Base-by-base conservation (phyloP, 2,797 vertebrate species). In the Catamblyrhynchus diadema region DNA sequence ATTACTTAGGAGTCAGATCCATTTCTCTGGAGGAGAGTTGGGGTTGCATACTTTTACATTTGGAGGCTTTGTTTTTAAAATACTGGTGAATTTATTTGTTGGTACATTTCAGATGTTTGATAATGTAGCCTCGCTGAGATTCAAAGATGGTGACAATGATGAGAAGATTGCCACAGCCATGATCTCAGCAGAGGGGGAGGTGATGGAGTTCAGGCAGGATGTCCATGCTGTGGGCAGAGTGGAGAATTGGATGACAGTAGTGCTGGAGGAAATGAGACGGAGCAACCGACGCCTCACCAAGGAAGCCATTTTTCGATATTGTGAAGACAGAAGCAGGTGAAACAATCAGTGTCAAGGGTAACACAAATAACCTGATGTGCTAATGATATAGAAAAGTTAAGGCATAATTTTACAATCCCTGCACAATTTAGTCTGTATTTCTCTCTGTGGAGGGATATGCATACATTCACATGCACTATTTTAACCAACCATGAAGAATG, bases 191-290 rank as follows among this genome's bases (percentile, higher is more conserved):
- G 99, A 99, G 91, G 98, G 98, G 3, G 99, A 99, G 95, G 97
- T 98, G 94, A 99, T 99, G 99, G 98, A 98, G 42, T 98, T 99
- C 91, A 98, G 91, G 48, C 98, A 98, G 90, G 77, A 97, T 12
- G 53, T 99, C 33, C 91, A 97, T 37, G 98, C 99, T 0, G 98
- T 98, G 78, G 99, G 99, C 23, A 98, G 98, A 14, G 99, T 99
- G 93, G 99, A 99, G 97, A 99, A 98, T 3, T 99, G 99, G 99
- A 99, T 99, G 99, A 99, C 98, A 0, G 97, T 92, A 0, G 98
- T 99, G 21, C 95, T 99, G 41, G 89, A 93, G 6, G 99, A 99
- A 93, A 99, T 99, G 99, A 98, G 98, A 78, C 98, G 97, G 80
- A 99, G 99, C 3, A 99, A 99, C 95, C 97, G 98, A 47, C 98